Conservation (phyloP, 2,888 invertebrate genomes). For the Drosophila greeni region DNA sequence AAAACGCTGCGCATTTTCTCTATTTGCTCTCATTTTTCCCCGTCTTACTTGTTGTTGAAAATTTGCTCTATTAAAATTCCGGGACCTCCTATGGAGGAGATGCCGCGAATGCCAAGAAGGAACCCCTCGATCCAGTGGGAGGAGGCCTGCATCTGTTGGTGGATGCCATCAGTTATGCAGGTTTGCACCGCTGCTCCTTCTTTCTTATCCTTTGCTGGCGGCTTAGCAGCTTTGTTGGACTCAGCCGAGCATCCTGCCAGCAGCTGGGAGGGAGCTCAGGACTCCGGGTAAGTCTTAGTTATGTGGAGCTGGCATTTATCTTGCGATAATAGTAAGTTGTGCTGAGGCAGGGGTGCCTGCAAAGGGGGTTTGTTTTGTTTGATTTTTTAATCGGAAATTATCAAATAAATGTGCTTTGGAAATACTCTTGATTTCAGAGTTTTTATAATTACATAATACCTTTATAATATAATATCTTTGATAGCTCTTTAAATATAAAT, state of each 20-base stretch:
- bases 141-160: conserved; percentile 35
- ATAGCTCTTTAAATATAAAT: not conserved
- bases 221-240: conserved; percentile 62
- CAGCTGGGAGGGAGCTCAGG: conserved; percentile 33
- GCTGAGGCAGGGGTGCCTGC: conserved; percentile 11
- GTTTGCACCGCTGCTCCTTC: conserved; percentile 34
- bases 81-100: conserved; percentile 20
- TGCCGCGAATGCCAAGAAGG: conserved; percentile 55
- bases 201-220: conserved; percentile 50
- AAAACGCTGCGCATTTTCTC: conserved; percentile 36
- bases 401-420: not conserved
- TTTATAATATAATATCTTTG: not conserved
- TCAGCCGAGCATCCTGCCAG: conserved; percentile 37
- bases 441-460: not conserved
- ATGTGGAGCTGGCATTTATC: conserved; percentile 67
- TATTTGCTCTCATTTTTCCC: conserved; percentile 24
- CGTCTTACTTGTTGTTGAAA: conserved; percentile 61
- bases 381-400: not conserved
- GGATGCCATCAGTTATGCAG: conserved; percentile 54
- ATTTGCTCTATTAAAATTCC: conserved; percentile 74
- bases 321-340: conserved; percentile 71
- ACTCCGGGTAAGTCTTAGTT: conserved; percentile 65
- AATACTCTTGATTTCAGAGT: no score
- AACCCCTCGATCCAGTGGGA: conserved; percentile 36
- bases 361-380: not conserved